phyloP scores from a whole-genome alignment of 2,888 invertebrate species.

The Pseudococcus longispinus region DNA sequence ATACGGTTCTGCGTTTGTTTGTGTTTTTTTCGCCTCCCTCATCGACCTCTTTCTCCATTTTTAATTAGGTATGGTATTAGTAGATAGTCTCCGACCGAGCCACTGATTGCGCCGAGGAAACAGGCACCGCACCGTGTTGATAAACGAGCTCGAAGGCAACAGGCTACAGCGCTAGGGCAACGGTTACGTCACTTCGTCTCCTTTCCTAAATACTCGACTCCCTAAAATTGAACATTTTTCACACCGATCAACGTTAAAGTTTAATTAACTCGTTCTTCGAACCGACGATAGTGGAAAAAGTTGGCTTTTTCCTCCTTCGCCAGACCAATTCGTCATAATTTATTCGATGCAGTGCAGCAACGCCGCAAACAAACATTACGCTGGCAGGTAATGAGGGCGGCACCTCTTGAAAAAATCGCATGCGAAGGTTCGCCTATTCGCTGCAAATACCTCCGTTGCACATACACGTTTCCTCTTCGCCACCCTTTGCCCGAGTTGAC shows the following conservation, averaged over 20 bases:
- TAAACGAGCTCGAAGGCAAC: constrained; percentile 42
- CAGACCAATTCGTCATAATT: not conserved
- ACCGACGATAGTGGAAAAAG: not conserved
- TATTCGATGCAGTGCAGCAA: not conserved
- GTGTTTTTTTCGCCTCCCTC: not conserved
- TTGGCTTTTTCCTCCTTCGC: not conserved
- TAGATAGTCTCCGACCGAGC: not conserved
- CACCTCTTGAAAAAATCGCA: not conserved
- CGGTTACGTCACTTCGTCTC: not conserved
- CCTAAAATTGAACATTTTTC: constrained; percentile 3
- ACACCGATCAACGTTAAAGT: not conserved
- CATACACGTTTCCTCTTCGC: not conserved
- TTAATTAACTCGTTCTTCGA: constrained; percentile 3
- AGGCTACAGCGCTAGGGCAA: not conserved
- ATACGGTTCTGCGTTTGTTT: not conserved
- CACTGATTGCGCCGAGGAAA: not conserved
- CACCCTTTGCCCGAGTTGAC: not conserved
- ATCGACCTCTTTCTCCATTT: not conserved
- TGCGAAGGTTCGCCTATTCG: not conserved
- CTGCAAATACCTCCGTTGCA: not conserved
- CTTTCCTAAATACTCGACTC: not conserved
- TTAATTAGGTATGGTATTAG: not conserved
- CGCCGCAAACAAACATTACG: too few relatives aligned
- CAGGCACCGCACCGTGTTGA: not conserved
- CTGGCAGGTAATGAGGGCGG: not conserved